phyloP scores from a whole-genome alignment of 2,113 vertebrate genomes.

The Indicator maculatus region DNA sequence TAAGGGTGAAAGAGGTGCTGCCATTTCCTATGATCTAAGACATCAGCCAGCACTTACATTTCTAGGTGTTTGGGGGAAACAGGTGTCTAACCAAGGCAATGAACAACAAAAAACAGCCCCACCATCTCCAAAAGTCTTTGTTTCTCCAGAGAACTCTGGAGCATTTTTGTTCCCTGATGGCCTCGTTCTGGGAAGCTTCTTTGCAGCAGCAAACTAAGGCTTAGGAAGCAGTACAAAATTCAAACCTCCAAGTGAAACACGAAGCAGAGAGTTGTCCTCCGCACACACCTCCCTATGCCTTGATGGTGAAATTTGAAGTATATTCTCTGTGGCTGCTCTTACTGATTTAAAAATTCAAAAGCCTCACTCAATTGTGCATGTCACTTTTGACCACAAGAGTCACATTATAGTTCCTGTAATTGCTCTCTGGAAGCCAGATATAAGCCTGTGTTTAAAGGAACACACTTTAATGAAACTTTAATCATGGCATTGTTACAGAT shows the following conservation, averaged over 20 bases:
- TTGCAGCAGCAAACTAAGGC: background rate
- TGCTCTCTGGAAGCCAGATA: constrained; percentile 56
- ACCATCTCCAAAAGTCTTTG: background rate
- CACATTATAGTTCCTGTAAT: constrained; percentile 58
- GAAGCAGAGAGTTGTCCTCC: background rate
- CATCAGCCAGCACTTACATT: background rate
- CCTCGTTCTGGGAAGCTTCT: background rate
- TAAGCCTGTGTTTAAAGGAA: constrained; percentile 63
- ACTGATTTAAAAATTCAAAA: constrained; percentile 62
- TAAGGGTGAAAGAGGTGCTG: background rate
- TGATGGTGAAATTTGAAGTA: constrained; percentile 34
- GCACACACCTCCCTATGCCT: background rate
- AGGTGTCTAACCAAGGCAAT: background rate
- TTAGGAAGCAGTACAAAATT: constrained; percentile 8
- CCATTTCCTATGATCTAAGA: background rate
- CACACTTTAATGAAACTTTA: constrained; percentile 62
- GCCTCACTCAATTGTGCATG: constrained; percentile 27
- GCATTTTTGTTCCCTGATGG: background rate
- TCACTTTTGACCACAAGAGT: constrained; percentile 54
- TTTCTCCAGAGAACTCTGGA: background rate
- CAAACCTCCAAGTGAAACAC: background rate
- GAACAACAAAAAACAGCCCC: background rate
- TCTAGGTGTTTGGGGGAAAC: background rate
- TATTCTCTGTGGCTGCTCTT: constrained; percentile 28
- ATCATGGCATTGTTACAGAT: constrained; percentile 35